phyloP scores from a whole-genome alignment of 1,140 invertebrate genomes.

The Bombus sibiricus region DNA sequence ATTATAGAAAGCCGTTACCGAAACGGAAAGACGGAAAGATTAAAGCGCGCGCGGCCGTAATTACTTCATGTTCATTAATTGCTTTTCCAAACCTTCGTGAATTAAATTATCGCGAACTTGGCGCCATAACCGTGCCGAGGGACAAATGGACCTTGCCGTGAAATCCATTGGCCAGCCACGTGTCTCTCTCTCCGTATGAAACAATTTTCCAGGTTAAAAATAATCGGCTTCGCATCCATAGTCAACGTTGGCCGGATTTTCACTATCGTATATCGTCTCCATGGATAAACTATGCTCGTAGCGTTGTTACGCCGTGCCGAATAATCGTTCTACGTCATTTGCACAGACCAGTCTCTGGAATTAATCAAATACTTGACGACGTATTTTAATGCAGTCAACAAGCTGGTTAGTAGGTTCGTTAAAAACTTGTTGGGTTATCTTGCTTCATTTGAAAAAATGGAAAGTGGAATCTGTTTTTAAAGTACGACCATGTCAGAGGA shows the following conservation, averaged over 20 bases:
- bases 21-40: conserved; percentile 53
- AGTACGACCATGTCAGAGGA: neutral
- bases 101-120: conserved; percentile 55
- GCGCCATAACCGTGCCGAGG: neutral
- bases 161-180: conserved; percentile 11
- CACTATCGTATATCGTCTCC: neutral
- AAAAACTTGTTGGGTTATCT: neutral
- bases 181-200: neutral
- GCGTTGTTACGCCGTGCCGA: neutral
- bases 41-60: conserved; percentile 43
- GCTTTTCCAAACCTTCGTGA: conserved; percentile 50
- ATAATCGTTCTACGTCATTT: neutral
- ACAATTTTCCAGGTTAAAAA: conserved; percentile 15
- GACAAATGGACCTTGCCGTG: too few species aligned
- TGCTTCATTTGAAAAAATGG: neutral
- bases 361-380: neutral
- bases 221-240: neutral
- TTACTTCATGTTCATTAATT: conserved; percentile 56
- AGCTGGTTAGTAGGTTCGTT: neutral
- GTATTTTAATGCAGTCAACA: conserved; percentile 2
- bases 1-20: conserved; percentile 54
- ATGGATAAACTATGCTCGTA: neutral
- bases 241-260: neutral
- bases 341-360: neutral
- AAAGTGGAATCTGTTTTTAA: neutral